Base-by-base conservation (phyloP, 2,888 invertebrate genomes). In the Nemotelus nigrinus region DNA sequence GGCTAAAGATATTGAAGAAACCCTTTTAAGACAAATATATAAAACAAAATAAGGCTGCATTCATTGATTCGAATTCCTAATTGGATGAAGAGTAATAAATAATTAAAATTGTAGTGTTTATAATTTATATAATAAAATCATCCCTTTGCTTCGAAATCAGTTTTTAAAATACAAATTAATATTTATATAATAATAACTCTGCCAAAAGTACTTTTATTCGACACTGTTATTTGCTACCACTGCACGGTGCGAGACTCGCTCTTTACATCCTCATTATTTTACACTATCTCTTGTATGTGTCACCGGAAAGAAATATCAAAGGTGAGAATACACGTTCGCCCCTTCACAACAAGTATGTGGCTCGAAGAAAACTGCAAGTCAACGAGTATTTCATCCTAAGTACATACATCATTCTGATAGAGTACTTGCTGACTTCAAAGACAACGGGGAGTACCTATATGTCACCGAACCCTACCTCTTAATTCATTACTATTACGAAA, bases 391-490 rank as follows among this genome's bases (percentile, higher is more conserved):
- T 41, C 44, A 53, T 44, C 39, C 48, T 43, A 44, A 2, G 39
- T 41, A 3, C 72, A 72, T 72, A 72, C 58, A 72, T 72, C 72
- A 72, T 72, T 72, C 72, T 58, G 72, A 58, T 47, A 45, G 58
- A 45, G 47, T 25, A 45, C 44, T 8, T 55, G 39, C 43, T 70
- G 70, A 70, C 53, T 70, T 70, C 57, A 47, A 58, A 10, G 72
- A 47, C 58, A 72, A 58, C 41, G 45, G 58, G 58, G 72, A 72
- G 72, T 72, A 58, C 70, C 70, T 72, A 72, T 72, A 58, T 58
- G 58, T 72, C 72, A 58, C 10, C 57, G 4, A 8, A 8, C 41
- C 25, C 25, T n/a, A 44, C 47, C 72, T 57, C 47, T 41, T 72
- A 47, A 58, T 58, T 74, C 60, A 74, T 74, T 63, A 50, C 50